Base-by-base conservation (phyloP, 1,140 invertebrate species). In the Globodera ellingtonae region DNA sequence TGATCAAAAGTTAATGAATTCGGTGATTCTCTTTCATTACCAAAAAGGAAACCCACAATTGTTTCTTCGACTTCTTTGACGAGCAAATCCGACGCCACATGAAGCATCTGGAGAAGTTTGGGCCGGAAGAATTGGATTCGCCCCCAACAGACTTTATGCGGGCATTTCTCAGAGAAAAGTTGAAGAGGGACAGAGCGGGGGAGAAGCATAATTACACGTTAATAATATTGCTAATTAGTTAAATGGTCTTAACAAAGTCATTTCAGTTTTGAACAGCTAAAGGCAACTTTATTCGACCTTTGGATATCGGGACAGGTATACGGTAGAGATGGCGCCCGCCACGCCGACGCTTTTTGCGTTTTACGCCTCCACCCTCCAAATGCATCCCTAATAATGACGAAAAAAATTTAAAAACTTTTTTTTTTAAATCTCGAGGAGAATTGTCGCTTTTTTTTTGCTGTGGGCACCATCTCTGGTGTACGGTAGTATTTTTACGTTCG, bases 161-260 rank as follows among this genome's bases (percentile, higher is more conserved):
- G 62, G 82, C 82, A 48, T 83, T 84, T 77, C 75, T 83, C 8
- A 56, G 67, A 10, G 47, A 83, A 48, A 78, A 82, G n/a, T 21
- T 71, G 8, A 71, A 82, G 44, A 59, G 24, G 13, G 50, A 81
- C 21, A 65, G 48, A 3, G 66, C 0, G 21, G 48, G 47, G 18
- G 13, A 81, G 6, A 18, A 70, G 24, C 48, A 84, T 46, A 24
- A 81, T 8, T 83, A 71, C 75, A 84, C 48, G 82, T 83, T 48
- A 66, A 72, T 21, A 24, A 24, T 35, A 35, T 2, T 66, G n/a
- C n/a, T 66, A 62, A 48, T 81, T 72, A 21, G 48, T 9, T 62
- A 82, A 13, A 24, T 47, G 1, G 15, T 69, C n/a, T 46, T 21
- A n/a, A 48, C 13, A 24, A 18, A 9, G 10, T 13, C 9, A 46